phyloP scores from a whole-genome alignment of 2,888 invertebrate genomes.

The Agriotes lineatus region DNA sequence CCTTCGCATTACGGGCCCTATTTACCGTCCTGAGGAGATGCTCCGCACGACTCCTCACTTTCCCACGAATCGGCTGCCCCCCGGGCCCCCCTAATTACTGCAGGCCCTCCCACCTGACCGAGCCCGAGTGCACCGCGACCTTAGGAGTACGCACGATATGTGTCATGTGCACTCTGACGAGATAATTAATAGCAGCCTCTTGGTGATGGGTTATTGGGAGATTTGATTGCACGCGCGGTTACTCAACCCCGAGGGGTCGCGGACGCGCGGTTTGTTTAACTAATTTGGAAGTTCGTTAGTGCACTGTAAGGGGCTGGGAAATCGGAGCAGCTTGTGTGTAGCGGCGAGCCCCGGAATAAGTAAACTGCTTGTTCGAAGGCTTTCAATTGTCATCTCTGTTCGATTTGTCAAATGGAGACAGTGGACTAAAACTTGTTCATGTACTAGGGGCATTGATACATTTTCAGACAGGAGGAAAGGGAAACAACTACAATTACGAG shows the following conservation, averaged over 20 bases:
- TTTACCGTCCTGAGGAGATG: constrained; percentile 29
- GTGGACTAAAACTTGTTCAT: too few species aligned
- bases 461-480: too few species aligned
- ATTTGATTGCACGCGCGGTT: background rate
- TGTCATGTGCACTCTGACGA: constrained; percentile 24
- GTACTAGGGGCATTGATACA: too few species aligned
- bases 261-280: background rate
- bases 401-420: too few species aligned
- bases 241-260: background rate
- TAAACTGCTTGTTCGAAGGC: too few species aligned
- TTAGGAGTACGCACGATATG: constrained; percentile 7
- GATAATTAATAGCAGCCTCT: constrained; percentile 2
- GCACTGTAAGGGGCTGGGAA: too few species aligned
- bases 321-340: too few species aligned
- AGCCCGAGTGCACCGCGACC: constrained; percentile 18
- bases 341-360: too few species aligned
- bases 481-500: too few species aligned
- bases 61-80: constrained; percentile 37
- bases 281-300: background rate
- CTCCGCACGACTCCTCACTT: constrained; percentile 38
- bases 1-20: constrained; percentile 15
- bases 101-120: constrained; percentile 27
- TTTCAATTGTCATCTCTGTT: too few species aligned
- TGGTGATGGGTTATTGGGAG: background rate
- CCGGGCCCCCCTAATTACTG: constrained; percentile 24